These are phyloP conservation scores for Amblyraja radiata DNA, from an alignment of 2,797 vertebrate genomes.

Conservation along the genomic window DNA sequence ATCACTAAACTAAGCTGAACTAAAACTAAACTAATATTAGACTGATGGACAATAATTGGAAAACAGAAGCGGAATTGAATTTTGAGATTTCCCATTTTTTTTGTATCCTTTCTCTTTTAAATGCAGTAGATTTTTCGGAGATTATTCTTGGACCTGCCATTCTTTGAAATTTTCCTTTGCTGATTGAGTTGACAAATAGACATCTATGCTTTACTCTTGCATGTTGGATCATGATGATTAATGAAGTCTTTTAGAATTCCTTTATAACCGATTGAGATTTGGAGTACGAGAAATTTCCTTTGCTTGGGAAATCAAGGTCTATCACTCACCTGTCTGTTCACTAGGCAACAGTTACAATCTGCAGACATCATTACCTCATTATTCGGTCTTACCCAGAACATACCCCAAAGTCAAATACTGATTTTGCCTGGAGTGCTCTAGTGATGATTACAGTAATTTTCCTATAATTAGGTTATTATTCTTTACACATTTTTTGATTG, in stretches of 20 bases:
- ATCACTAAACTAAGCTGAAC: too few species aligned
- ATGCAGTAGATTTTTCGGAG: neutral
- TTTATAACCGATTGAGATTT: neutral
- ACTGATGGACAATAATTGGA: neutral
- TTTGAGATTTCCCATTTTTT: neutral
- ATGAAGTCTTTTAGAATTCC: neutral
- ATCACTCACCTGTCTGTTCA: neutral
- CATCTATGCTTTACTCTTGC: neutral
- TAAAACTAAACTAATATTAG: too few species aligned
- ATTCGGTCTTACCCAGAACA: neutral
- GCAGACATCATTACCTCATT: neutral
- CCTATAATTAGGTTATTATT: neutral
- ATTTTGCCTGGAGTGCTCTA: neutral
- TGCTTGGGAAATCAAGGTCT: neutral
- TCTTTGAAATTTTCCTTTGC: neutral
- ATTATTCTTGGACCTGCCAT: neutral
- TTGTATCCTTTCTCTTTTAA: neutral
- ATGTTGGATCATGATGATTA: slow-evolving; percentile 21
- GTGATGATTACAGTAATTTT: neutral
- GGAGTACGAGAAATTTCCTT: neutral
- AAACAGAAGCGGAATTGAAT: neutral
- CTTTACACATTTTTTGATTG: neutral
- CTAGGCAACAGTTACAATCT: neutral
- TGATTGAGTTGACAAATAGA: neutral
- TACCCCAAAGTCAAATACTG: neutral